Evolutionary conservation across 2,113 vertebrate species (phyloP).

Genomic region (Hippocampus comes): DNA sequence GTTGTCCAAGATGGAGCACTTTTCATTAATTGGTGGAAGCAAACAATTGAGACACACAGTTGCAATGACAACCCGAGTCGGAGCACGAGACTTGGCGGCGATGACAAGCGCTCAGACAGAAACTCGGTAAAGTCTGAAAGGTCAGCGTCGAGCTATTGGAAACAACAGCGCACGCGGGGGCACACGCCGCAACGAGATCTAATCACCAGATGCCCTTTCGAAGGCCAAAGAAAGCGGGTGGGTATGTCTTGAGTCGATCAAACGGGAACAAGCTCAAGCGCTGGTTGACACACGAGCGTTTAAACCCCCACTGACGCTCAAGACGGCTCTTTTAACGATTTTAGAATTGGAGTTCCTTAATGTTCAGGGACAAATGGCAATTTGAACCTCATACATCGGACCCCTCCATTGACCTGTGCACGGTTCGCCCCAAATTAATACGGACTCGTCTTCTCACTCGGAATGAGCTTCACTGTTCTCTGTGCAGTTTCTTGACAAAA

Average conservation of each 20-base stretch:
- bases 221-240: conserved; percentile 22
- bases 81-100: neutral
- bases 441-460: conserved; percentile 5
- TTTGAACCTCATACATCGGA: neutral
- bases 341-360: too few relatives aligned
- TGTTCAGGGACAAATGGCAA: too few relatives aligned
- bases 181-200: conserved; percentile 27
- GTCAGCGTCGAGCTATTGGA: conserved; percentile 33
- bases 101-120: conserved; percentile 1
- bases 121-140: conserved; percentile 31
- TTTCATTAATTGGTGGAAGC: neutral
- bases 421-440: neutral
- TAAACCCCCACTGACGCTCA: conserved; percentile 5
- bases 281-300: conserved; percentile 17
- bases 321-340: neutral
- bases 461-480: conserved; percentile 21
- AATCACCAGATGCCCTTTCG: conserved; percentile 51
- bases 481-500: conserved; percentile 15
- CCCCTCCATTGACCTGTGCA: neutral
- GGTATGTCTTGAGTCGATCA: conserved; percentile 11
- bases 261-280: conserved; percentile 25
- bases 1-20: neutral
- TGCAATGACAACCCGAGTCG: neutral
- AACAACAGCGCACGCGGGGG: neutral
- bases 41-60: neutral